A percentile compares a stretch with the other conserved stretches of the same genome.
phyloP scores from a whole-genome alignment of 2,797 vertebrate genomes.

The Sphenodon punctatus region DNA sequence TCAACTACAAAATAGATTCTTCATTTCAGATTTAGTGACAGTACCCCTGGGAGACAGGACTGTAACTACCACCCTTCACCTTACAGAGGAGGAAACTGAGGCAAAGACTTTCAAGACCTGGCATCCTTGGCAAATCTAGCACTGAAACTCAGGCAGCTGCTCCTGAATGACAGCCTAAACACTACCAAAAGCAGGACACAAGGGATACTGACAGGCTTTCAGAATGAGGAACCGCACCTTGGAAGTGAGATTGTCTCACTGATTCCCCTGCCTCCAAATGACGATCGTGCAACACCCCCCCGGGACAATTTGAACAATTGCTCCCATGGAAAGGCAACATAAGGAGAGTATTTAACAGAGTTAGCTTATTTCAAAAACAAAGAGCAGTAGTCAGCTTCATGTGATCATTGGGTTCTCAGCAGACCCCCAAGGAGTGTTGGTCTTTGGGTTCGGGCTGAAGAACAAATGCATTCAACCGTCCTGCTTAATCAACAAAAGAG shows the following conservation, averaged over 20 bases:
- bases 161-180: neutral
- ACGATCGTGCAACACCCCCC: slow-evolving; percentile 16
- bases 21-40: no score
- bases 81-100: neutral
- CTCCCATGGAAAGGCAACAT: slow-evolving; percentile 42
- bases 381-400: neutral
- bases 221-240: neutral
- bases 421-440: neutral
- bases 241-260: neutral
- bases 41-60: no score
- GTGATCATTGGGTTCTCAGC: neutral
- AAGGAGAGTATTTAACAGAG: slow-evolving; percentile 53
- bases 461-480: slow-evolving; percentile 21
- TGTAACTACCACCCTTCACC: no score
- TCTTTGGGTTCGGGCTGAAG: slow-evolving; percentile 32
- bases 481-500: slow-evolving; percentile 50
- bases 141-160: no score
- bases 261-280: slow-evolving; percentile 20
- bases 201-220: neutral
- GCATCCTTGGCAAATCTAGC: no score
- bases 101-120: no score
- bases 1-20: no score
- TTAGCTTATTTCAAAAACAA: slow-evolving; percentile 50
- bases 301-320: neutral
- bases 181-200: neutral